A percentile compares a stretch with the other conserved stretches of the same genome.
These are phyloP conservation scores for Antennarius striatus DNA, from an alignment of 2,113 vertebrate genomes.

Conservation along the genomic window DNA sequence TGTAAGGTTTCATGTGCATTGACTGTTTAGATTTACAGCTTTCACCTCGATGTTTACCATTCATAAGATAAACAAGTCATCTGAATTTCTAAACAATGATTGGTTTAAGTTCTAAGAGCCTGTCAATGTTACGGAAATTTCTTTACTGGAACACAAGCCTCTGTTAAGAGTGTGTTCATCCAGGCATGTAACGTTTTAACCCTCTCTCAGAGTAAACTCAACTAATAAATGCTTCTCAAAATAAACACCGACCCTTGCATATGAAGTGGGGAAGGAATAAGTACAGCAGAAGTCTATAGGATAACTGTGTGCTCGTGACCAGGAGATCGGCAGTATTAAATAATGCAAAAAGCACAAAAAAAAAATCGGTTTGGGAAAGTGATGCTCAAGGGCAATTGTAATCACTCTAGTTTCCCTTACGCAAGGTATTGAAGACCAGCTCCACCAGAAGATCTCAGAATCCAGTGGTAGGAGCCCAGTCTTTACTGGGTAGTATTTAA, in stretches of 20 bases:
- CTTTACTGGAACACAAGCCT: constrained; percentile 45
- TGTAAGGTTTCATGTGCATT: constrained; percentile 15
- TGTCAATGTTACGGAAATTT: constrained; percentile 41
- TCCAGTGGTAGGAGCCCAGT: not conserved
- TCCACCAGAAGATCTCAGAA: not conserved
- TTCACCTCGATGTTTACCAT: constrained; percentile 32
- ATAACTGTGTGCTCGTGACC: not conserved
- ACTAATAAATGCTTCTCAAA: constrained; percentile 45
- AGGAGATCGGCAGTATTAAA: not conserved
- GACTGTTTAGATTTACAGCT: constrained; percentile 41
- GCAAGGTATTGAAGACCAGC: constrained; percentile 22
- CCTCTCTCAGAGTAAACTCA: constrained; percentile 41
- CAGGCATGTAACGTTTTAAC: constrained; percentile 49
- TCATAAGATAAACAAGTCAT: constrained; percentile 46
- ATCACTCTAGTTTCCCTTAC: constrained; percentile 13
- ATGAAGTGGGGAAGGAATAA: not conserved
- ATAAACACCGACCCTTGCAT: constrained; percentile 39
- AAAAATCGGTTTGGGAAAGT: not conserved
- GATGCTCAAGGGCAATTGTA: constrained; percentile 10
- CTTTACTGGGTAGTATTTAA: not conserved
- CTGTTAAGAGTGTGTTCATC: constrained; percentile 56
- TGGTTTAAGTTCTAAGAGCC: constrained; percentile 27
- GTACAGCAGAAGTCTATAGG: constrained; percentile 11
- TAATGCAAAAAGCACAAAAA: not conserved
- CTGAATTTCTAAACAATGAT: constrained; percentile 31